Evolutionary conservation across 2,797 vertebrate genomes (phyloP).

Genomic region (Pipistrellus kuhlii): DNA sequence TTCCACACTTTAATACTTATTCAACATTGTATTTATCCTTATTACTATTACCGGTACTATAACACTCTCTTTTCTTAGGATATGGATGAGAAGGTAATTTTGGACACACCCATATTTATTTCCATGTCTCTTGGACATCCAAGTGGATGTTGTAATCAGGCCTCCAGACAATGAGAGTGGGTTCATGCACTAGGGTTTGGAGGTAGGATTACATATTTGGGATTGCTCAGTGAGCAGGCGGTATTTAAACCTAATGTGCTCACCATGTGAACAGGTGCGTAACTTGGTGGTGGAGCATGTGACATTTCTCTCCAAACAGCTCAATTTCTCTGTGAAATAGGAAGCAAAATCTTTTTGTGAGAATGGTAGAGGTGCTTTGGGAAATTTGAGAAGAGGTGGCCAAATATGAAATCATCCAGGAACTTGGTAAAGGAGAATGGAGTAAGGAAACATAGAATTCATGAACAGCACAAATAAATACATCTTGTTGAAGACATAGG

Average conservation of each 20-base stretch:
- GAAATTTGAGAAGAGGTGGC: background rate
- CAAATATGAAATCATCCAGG: background rate
- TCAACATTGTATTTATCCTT: too few relatives aligned
- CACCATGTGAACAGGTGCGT: background rate
- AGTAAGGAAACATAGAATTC: background rate
- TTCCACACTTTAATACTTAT: too few relatives aligned
- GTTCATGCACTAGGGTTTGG: background rate
- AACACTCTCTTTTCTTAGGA: background rate
- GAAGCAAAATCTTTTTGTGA: background rate
- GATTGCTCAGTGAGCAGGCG: background rate
- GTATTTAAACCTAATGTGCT: background rate
- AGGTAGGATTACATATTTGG: background rate
- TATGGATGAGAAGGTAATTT: background rate
- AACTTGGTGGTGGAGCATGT: background rate
- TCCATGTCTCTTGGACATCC: background rate
- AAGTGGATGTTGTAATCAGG: background rate
- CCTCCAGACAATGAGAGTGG: background rate
- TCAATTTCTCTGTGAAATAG: background rate
- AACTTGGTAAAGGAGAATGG: background rate
- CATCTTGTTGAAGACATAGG: too few relatives aligned
- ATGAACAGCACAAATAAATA: background rate
- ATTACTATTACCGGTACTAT: too few relatives aligned
- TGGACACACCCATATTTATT: background rate
- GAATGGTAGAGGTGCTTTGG: background rate
- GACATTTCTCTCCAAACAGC: background rate